Base-by-base conservation (phyloP, 2,888 invertebrate genomes). In the Brachyptera putata region DNA sequence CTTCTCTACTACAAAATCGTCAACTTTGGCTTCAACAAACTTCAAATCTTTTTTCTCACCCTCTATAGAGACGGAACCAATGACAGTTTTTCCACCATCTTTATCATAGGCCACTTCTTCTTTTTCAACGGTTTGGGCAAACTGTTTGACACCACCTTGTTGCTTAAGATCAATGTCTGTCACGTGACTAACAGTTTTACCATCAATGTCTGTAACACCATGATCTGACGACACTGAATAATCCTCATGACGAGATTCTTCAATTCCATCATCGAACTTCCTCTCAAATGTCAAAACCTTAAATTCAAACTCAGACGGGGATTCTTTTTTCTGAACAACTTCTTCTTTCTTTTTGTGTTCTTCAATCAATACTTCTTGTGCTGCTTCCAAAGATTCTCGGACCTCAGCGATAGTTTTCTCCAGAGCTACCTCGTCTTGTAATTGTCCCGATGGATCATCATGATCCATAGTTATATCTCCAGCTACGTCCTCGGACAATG, bases 241-340 rank as follows among this genome's bases (percentile, higher is more conserved):
- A 22, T 65, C 64, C 49, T 66, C 66, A 46, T 58, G 56, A 60
- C 62, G 63, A 16, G 64, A 64, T 63, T 69, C 69, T 62, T 68
- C 66, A 39, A 69, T 69, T 13, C 64, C 66, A 56, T 68, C 68
- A 57, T 66, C 67, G 43, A 67, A 57, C 53, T 58, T 67, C 16
- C 66, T 68, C 57, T 68, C 68, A 26, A 67, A 60, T n/a, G 66
- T 61, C 48, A 69, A 41, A 1, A 84, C 73, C 72, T 84, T 85
- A 58, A 87, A 85, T 69, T 86, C 85, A 69, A 87, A 87, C 71
- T 87, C 87, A 1, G 86, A 86, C 2, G 86, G 86, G 0, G 86
- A 86, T 66, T 86, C 84, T 68, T 87, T 85, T 7, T 77, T 76
- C 60, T 74, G 74, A 25, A 76, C 70, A 30, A 74, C 70, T 34